Conservation (phyloP, 2,113 vertebrate genomes). For the Macquaria australasica region DNA sequence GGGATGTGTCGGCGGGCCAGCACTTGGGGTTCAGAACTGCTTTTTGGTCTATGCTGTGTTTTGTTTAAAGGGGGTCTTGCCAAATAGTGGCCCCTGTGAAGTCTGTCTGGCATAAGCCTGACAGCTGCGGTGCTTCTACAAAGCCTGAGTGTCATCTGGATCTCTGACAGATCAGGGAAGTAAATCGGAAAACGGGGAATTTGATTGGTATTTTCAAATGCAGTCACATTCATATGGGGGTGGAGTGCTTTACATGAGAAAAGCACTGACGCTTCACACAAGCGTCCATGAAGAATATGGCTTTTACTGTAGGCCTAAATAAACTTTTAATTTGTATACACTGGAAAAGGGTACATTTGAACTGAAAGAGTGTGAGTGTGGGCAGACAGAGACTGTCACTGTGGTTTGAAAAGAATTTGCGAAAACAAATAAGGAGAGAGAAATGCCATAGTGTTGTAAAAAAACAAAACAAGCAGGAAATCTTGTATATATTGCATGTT, state of each 20-base stretch:
- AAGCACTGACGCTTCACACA: not conserved
- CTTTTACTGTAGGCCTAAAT: constrained; percentile 13
- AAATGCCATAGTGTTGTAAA: constrained; percentile 28
- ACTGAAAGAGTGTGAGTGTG: constrained; percentile 4
- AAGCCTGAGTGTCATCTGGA: constrained; percentile 27
- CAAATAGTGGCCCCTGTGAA: constrained; percentile 28
- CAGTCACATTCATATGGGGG: constrained; percentile 5
- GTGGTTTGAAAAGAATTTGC: constrained; percentile 32
- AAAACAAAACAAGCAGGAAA: constrained; percentile 46
- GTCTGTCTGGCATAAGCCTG: constrained; percentile 8
- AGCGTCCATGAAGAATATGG: not conserved
- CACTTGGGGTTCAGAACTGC: not conserved
- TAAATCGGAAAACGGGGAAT: constrained; percentile 29
- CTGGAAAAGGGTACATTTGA: not conserved
- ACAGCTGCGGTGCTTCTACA: constrained; percentile 16
- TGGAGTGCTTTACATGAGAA: not conserved
- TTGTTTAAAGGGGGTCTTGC: constrained; percentile 16
- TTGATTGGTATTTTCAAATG: not conserved
- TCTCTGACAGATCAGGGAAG: constrained; percentile 19
- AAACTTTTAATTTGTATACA: not conserved
- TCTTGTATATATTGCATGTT: constrained; percentile 76
- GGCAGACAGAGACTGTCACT: constrained; percentile 20
- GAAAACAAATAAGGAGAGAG: constrained; percentile 62
- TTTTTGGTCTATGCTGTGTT: constrained; percentile 12
- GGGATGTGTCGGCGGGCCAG: constrained; percentile 53